Base-by-base conservation (phyloP, 2,113 vertebrate species). In the Oryzias curvinotus region DNA sequence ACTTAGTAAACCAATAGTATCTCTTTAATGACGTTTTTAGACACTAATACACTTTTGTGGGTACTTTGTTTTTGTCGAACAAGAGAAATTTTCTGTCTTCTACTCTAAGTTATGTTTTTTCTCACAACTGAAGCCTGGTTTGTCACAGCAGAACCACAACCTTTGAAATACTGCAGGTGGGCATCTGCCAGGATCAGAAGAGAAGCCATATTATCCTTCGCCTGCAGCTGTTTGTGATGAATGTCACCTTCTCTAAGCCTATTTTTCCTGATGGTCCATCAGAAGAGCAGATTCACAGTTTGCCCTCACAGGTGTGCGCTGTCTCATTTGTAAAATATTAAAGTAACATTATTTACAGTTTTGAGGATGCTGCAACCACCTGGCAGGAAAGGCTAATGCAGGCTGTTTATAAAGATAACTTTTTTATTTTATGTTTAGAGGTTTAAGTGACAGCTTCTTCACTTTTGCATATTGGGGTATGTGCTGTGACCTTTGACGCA, bases 201-300 rank as follows among this genome's bases (percentile, higher is more conserved):
- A 65, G 74, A 81, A 87, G 62, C 68, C 62, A 36, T 43, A 64
- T 76, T 63, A 80, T 53, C 61, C 56, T 4, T 36, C 53, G 57
- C 51, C 62, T 59, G 47, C 17, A 54, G 73, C 74, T 65, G 58
- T 60, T 65, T 53, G 56, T 56, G 60, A 81, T 77, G 59, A 84
- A 77, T 71, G 70, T 78, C 77, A 77, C 51, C 71, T 75, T 72
- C 44, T 59, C 49, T 43, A 30, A 80, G 26, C 61, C 53, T 52
- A 36, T n/a, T 77, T 57, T 65, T 53, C 21, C 43, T 14, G 43
- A 60, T 49, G 36, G 54, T 47, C 16, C 57, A n/a, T 56, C 66
- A 59, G 36, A 64, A 26, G 23, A 64, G 46, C 42, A 53, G 49
- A 64, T 12, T 65, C 63, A 79, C 65, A 48, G 28, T 17, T 75